Evolutionary conservation across 2,888 invertebrate species (phyloP).

Genomic region (Phalera bucephala): DNA sequence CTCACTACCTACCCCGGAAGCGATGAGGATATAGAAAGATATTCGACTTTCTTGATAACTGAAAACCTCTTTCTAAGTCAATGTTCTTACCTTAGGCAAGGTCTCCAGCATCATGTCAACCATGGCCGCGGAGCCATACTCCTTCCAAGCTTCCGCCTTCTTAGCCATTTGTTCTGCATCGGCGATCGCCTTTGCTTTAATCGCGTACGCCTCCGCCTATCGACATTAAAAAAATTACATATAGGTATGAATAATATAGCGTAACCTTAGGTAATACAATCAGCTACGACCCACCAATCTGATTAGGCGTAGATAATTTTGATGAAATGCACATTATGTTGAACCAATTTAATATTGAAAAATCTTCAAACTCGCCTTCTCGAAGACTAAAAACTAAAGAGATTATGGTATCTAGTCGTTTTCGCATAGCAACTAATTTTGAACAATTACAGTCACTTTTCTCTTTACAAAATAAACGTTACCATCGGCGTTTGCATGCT

Average conservation of each 20-base stretch:
- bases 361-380: too few species aligned
- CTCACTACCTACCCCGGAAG: too few species aligned
- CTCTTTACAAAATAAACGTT: too few species aligned
- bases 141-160: constrained; percentile 98
- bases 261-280: constrained; percentile 5
- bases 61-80: too few species aligned
- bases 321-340: background rate
- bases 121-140: constrained; percentile 97
- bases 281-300: background rate
- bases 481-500: too few species aligned
- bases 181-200: constrained; percentile 96
- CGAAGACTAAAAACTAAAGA: too few species aligned
- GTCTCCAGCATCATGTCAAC: constrained; percentile 98
- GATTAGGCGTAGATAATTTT: constrained; percentile 3
- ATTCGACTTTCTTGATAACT: too few species aligned
- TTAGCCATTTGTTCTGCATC: constrained; percentile 98
- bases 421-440: too few species aligned
- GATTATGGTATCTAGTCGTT: too few species aligned
- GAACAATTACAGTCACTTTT: too few species aligned
- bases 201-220: constrained; percentile 94
- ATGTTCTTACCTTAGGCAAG: constrained; percentile 94
- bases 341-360: too few species aligned
- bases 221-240: constrained; percentile 6
- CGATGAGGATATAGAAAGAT: too few species aligned
- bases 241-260: constrained; percentile 8